Base-by-base conservation (phyloP, 64 coral and sea anemone genomes). In the Pocillopora damicornis region DNA sequence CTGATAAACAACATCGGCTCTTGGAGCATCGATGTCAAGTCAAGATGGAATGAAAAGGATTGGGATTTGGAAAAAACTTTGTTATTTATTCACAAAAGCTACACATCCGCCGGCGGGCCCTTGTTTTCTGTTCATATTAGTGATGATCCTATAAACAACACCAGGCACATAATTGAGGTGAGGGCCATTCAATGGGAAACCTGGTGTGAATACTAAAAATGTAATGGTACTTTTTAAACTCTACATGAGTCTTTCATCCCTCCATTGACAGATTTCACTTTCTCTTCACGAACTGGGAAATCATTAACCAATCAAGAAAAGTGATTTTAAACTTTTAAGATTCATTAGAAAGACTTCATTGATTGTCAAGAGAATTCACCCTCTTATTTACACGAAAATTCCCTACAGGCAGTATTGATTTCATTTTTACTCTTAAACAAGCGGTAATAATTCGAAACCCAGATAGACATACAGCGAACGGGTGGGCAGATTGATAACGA, bases 61-160 rank as follows among this genome's bases (percentile, higher is more conserved):
- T 99, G 97, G 97, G 67, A 92, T 26, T 66, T 99, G 35, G 37
- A 75, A 37, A 60, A 90, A 56, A 89, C 66, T 20, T 60, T 99
- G 45, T 86, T 95, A 22, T 66, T 88, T 36, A 90, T 99, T 76
- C 97, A 99, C 73, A 92, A 88, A 57, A 83, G 82, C 26, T 95
- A 95, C 74, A 92, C 97, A 1, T 99, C 97, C 34, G 93, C 97
- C 37, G 97, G 97, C 4, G 97, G 97, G 38, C 97, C 97, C 0
- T 88, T 99, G 75, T 95, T 99, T 63, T 95, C 97, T 36, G 83
- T 99, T 78, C 93, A 99, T 68, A 83, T 99, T 66, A 95, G 97
- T 35, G 93, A 99, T 20, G 97, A 99, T 63, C 97, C 97, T 8
- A 86, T 95, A 20, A 92, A 99, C 66, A 99, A 99, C 87, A 92